Evolutionary conservation across 2,113 vertebrate genomes (phyloP), one percentile per base, ranked within the genome.

Genomic region (Periophthalmus modestus): DNA sequence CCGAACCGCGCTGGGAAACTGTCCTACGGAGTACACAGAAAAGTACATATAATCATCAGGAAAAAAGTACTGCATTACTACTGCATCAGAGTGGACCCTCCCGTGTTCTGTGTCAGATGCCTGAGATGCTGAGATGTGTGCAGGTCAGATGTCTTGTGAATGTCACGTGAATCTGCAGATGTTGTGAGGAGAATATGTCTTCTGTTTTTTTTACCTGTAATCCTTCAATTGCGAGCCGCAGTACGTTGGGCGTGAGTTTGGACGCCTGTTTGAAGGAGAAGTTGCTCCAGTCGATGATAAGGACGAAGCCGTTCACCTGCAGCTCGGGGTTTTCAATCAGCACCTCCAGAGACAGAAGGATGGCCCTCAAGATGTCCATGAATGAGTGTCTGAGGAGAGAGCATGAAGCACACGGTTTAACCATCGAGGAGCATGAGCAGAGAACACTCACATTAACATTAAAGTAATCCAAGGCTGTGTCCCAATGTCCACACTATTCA

Each of bases 271-370:
- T 99, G 92, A 99, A 99, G 77, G 98, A 98, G 92, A 99, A 99
- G 92, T 99, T 98, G 92, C 97, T 99, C 98, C 98, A 99, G 94
- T 99, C 98, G 89, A 99, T 98, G 92, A 98, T 98, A 90, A 99
- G 93, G 90, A 99, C 95, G 94, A 99, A 99, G 78, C 98, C 98
- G 85, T 99, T 98, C 81, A 99, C 97, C 89, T 99, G 98, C 66
- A 98, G 96, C 91, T 98, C 97, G 0, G 96, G 96, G 77, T 98
- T 97, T 89, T 99, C 97, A 58, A 99, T 99, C 95, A 99, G 94
- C 69, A 97, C 95, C 94, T 99, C 98, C 90, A 99, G 92, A 39
- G 98, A 99, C 82, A 99, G 95, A 66, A 99, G 94, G 89, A 99
- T 98, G 68, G 97, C 97, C 0, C 97, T 94, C 87, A 99, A 92